Percentiles rank a stretch among this genome's conserved stretches.
Conservation (phyloP, 2,113 vertebrate genomes). For the Bettongia penicillata region DNA sequence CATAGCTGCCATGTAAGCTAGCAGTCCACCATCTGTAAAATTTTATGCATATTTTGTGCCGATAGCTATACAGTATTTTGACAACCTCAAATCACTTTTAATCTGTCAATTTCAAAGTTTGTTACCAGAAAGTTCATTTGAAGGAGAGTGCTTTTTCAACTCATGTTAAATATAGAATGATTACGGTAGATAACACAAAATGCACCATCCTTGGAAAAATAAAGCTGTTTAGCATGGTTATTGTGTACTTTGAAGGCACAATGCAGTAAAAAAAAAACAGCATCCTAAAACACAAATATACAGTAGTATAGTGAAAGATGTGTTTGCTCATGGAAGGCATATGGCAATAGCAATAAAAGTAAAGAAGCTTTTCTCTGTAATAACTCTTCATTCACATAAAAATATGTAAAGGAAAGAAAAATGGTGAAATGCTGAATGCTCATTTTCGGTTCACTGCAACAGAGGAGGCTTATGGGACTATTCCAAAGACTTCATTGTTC, state of each 20-base stretch:
- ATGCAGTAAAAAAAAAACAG: slow-evolving; percentile 63
- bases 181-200: slow-evolving; percentile 79
- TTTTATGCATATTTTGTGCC: slow-evolving; percentile 77
- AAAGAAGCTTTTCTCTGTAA: slow-evolving; percentile 75
- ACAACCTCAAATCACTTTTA: slow-evolving; percentile 81
- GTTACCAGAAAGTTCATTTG: slow-evolving; percentile 83
- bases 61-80: slow-evolving; percentile 77
- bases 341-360: slow-evolving; percentile 78
- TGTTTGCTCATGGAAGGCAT: slow-evolving; percentile 76
- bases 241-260: slow-evolving; percentile 79
- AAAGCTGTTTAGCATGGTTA: slow-evolving; percentile 80
- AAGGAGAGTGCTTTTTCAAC: slow-evolving; percentile 78
- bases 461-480: slow-evolving; percentile 58
- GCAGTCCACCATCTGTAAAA: slow-evolving; percentile 75
- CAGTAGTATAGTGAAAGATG: slow-evolving; percentile 72
- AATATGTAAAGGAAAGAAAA: slow-evolving; percentile 75
- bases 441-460: slow-evolving; percentile 61
- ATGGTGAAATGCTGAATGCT: slow-evolving; percentile 73
- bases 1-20: slow-evolving; percentile 70
- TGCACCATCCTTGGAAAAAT: slow-evolving; percentile 75
- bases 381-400: slow-evolving; percentile 81
- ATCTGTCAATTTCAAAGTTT: slow-evolving; percentile 83
- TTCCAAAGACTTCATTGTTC: slow-evolving; percentile 37
- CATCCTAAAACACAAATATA: slow-evolving; percentile 78
- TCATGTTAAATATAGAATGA: slow-evolving; percentile 79